Evolutionary conservation across 2,888 invertebrate species (phyloP).

Genomic region (Stenolophus ochropezus): DNA sequence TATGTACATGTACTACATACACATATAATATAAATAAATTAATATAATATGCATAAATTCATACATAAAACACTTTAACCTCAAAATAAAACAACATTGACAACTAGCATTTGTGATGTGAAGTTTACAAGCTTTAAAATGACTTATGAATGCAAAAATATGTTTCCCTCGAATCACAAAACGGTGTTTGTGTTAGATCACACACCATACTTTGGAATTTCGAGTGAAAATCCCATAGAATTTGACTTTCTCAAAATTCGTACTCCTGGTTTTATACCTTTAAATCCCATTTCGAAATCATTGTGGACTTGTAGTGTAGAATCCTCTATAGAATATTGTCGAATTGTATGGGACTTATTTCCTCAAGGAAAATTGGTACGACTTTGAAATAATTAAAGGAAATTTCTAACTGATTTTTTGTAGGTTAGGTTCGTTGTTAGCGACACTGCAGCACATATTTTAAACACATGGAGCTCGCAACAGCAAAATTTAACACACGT

Average conservation of each 20-base stretch:
- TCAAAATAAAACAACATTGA: neutral
- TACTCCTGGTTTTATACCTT: constrained; percentile 82
- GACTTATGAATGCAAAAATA: constrained; percentile 67
- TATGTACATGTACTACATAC: too few species aligned
- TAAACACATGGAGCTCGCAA: constrained; percentile 88
- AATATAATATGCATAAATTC: too few species aligned
- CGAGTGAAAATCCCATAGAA: constrained; percentile 87
- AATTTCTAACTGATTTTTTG: constrained; percentile 66
- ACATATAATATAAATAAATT: too few species aligned
- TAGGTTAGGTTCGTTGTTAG: constrained; percentile 91
- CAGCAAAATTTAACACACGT: constrained; percentile 93
- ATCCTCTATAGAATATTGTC: constrained; percentile 95
- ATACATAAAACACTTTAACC: neutral
- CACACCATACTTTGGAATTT: constrained; percentile 92
- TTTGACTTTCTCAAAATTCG: constrained; percentile 86
- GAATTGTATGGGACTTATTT: constrained; percentile 98
- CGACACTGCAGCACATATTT: constrained; percentile 87
- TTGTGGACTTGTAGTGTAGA: constrained; percentile 98
- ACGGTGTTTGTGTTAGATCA: constrained; percentile 97
- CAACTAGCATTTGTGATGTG: neutral
- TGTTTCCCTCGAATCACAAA: constrained; percentile 91
- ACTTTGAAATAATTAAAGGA: constrained; percentile 28
- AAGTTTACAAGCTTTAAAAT: constrained; percentile 50
- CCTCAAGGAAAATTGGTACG: constrained; percentile 89
- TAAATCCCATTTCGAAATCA: constrained; percentile 92